Conservation (phyloP, 1,140 invertebrate species). For the Ceratosolen solmsi region DNA sequence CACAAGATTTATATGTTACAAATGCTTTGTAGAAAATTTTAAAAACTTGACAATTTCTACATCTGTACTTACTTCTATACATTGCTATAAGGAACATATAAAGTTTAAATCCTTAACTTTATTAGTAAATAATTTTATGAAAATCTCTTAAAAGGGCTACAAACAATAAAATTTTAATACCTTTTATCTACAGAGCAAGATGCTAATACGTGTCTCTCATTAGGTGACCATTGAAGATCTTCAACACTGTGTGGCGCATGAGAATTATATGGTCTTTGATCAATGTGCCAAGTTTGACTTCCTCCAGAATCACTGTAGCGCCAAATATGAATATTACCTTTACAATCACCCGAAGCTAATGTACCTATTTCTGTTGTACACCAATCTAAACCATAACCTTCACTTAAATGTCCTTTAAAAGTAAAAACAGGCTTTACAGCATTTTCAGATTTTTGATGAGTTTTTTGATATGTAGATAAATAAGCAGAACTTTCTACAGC, state of each 20-base stretch:
- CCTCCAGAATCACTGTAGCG: constrained; percentile 78
- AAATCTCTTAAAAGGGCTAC: no score
- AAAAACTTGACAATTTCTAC: no score
- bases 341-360: constrained; percentile 92
- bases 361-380: constrained; percentile 83
- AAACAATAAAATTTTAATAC: no score
- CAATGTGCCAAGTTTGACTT: constrained; percentile 86
- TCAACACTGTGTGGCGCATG: constrained; percentile 93
- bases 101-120: no score
- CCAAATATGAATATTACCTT: constrained; percentile 95
- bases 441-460: constrained; percentile 73
- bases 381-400: constrained; percentile 98
- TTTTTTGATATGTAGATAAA: constrained; percentile 77
- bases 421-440: constrained; percentile 83
- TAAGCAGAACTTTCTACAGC: constrained; percentile 82
- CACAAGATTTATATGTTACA: not conserved
- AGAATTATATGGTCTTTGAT: constrained; percentile 88
- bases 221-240: constrained; percentile 99
- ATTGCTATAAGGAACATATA: no score
- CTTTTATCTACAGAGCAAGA: constrained; percentile 96
- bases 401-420: constrained; percentile 91
- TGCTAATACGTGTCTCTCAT: constrained; percentile 93
- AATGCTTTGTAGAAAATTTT: no score
- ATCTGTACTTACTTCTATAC: no score
- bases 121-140: no score